Evolutionary conservation across 2,888 invertebrate genomes (phyloP).

Genomic region (Nemotelus nigrinus): DNA sequence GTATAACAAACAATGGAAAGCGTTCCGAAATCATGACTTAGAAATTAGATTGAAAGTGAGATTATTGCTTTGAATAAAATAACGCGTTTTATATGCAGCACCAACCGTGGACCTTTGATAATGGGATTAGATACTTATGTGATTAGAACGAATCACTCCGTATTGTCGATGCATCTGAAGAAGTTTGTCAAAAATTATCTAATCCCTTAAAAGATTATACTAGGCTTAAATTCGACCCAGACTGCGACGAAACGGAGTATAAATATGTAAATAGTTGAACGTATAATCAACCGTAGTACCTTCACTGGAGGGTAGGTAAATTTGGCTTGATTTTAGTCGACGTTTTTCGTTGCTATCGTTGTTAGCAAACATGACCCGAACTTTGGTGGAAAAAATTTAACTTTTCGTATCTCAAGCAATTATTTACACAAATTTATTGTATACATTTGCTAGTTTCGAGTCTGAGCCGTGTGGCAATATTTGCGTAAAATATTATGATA

Average conservation of each 20-base stretch:
- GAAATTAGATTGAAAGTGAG: neutral
- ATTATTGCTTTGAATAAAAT: no score
- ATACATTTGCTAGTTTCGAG: neutral
- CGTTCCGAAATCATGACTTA: neutral
- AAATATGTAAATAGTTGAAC: no score
- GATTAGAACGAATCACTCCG: neutral
- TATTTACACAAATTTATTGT: neutral
- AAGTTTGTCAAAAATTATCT: constrained; percentile 4
- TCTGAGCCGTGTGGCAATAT: constrained; percentile 21
- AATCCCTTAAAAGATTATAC: neutral
- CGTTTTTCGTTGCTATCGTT: no score
- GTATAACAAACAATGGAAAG: no score
- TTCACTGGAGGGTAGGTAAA: neutral
- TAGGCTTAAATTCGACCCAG: no score
- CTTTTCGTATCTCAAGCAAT: neutral
- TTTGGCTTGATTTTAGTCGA: constrained; percentile 16
- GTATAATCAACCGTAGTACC: no score
- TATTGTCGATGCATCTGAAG: neutral
- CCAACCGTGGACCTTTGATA: neutral
- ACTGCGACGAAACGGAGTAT: no score
- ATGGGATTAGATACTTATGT: neutral
- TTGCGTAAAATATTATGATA: neutral
- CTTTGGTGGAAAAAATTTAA: neutral
- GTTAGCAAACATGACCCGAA: constrained; percentile 8
- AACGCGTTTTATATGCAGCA: neutral